Evolutionary conservation across 2,888 invertebrate species (phyloP), one percentile per base, ranked within the genome.

Genomic region (Polymixis lichenea): DNA sequence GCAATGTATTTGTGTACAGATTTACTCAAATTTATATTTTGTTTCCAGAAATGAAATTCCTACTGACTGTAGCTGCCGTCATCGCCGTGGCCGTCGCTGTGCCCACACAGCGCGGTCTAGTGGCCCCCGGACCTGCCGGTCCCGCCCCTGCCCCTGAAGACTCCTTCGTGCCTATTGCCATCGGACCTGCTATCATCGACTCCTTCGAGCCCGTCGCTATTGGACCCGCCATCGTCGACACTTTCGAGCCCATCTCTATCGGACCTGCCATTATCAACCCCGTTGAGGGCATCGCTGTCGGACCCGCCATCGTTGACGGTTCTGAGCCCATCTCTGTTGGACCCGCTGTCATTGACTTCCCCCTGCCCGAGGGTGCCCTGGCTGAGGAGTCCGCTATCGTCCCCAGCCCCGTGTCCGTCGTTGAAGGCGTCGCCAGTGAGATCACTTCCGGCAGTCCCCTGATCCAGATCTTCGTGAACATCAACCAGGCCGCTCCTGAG

Each of bases 141-240:
- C 79, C 79, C 78, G 65, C 6, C 17, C 55, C 65, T 1, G 79
- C 83, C 19, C 79, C 79, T 25, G 79, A 80, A 38, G 17, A 83
- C 9, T 0, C 66, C 67, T 67, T 66, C 65, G 61, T n/a, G 25
- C 83, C 85, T 55, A 82, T 89, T 72, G 51, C 83, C 32, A 81
- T 88, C n/a, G 89, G 88, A 43, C 89, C 89, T 53, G 89, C 88
- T 15, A 64, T 81, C 66, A 61, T 88, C 13, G 89, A 88, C 60
- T 43, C 72, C n/a, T 87, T 94, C 87, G 94, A 90, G 80, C 87
- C 91, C 81, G 92, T 92, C 86, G 91, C 93, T 58, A 7, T 89
- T 11, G 88, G 84, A 75, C 91, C 90, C 53, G 72, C 85, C 8
- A 70, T 67, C 38, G 64, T 87, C 0, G 64, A 62, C 80, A 43